Base-by-base conservation (phyloP, 2,113 vertebrate species). In the Eleginops maclovinus region DNA sequence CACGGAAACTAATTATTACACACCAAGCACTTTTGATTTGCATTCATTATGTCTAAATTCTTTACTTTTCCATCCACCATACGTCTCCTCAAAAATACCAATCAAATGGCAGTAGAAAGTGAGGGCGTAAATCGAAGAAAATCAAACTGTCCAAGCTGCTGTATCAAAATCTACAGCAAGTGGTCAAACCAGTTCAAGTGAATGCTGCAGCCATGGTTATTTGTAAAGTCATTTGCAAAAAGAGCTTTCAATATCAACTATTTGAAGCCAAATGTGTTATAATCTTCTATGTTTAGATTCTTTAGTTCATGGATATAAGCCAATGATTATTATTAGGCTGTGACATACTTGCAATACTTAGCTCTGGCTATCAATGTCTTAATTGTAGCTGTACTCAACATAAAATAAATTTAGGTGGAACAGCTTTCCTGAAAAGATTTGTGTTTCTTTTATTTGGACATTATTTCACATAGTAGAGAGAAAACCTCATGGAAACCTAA, bases 241-340 rank as follows among this genome's bases (percentile, higher is more conserved):
- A 53, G 56, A 51, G 8, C 44, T n/a, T 65, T 44, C 43, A 9
- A 61, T 17, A 59, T 5, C 12, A 16, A 12, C 16, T 71, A 3
- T 46, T 47, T 61, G 61, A 26, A 72, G n/a, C 7, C 36, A 14
- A 69, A 67, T 51, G 41, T 9, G 2, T 65, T 13, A 61, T 2
- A 68, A 41, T 16, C 28, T 49, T 24, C 21, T 16, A 36, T 43
- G 21, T 54, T 67, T 12, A 67, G 40, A 9, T 41, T 46, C n/a
- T 43, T 58, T 14, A 8, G 65, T 58, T 50, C 8, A 31, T 41
- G 66, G 22, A 59, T 21, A 26, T 3, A 46, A 60, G 49, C 41
- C 24, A 49, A 51, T 44, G 3, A 50, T 67, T 68, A 78, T 72
- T 36, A 78, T 22, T 79, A 79, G 21, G 9, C 41, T 40, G 43